Base-by-base conservation (phyloP, 2,888 invertebrate species). In the Palloptera scutellata region DNA sequence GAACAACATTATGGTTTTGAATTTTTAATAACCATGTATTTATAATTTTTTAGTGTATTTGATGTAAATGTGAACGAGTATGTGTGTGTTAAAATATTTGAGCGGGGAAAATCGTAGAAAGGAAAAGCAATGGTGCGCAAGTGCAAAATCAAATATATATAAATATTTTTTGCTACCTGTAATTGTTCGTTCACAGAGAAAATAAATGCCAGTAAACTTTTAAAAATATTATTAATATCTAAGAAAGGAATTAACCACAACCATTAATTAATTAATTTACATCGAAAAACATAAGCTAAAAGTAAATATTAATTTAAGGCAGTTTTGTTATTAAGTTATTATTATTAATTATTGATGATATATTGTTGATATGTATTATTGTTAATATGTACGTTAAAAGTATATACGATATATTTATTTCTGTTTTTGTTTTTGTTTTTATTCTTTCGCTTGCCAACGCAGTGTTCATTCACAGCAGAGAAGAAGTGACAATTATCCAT, bases 161-260 rank as follows among this genome's bases (percentile, higher is more conserved):
- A 67, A 59, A 52, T 53, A 64, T 72, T 72, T 74, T 72, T 78
- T 75, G 72, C 74, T 79, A 78, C 78, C 76, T 78, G 77, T 78
- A 79, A 78, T 30, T 30, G 2, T 30, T 30, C 30, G 6, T 2
- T 30, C 30, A 30, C 30, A 30, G 6, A 30, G 6, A 4, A 30
- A 30, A 30, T 30, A 30, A 30, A 30, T 30, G 30, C 30, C 6
- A 30, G 30, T 6, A 30, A 30, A 30, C 6, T 30, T 30, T 30
- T 30, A 4, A 30, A 30, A 30, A 30, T 30, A 30, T 30, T 30
- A 30, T 30, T 30, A n/a, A 30, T 30, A 30, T 30, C 30, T 30
- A 30, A 30, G 6, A 30, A 30, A 30, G 6, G 6, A 30, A 30
- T 30, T 30, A 30, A 30, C 30, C 30, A 30, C 30, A 30, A 30